These are phyloP conservation scores for Phataginus tricuspis DNA, from an alignment of 2,797 vertebrate genomes.

Conservation along the genomic window DNA sequence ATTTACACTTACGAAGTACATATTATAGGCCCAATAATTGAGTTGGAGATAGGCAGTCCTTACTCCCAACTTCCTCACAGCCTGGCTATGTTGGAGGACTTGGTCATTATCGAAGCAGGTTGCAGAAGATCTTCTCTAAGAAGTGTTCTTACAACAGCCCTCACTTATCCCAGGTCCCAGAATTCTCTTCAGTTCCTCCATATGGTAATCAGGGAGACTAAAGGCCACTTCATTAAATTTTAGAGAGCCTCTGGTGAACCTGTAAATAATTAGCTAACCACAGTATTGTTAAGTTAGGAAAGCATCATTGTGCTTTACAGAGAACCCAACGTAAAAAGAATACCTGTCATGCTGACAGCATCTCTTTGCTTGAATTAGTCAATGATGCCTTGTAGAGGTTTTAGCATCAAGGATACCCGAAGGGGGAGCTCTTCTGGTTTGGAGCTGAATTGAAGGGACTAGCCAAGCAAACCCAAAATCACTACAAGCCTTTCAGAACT, in stretches of 20 bases:
- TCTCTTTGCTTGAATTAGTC: neutral
- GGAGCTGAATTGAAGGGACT: neutral
- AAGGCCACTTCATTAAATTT: neutral
- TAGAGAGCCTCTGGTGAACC: neutral
- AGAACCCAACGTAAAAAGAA: neutral
- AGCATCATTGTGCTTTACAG: neutral
- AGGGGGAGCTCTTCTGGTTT: slow-evolving; percentile 51
- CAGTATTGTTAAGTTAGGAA: slow-evolving; percentile 23
- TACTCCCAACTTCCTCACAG: neutral
- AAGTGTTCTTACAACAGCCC: neutral
- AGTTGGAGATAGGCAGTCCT: neutral
- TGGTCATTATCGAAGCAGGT: neutral
- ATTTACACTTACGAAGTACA: neutral
- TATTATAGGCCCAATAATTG: neutral
- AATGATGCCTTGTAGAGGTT: neutral
- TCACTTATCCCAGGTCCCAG: neutral
- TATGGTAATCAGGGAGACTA: neutral
- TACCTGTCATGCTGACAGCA: neutral
- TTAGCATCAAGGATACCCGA: slow-evolving; percentile 11
- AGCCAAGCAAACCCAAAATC: neutral
- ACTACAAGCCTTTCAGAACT: neutral
- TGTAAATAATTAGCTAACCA: neutral
- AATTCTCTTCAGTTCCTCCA: neutral
- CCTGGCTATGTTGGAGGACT: neutral
- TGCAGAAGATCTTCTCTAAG: neutral